phyloP scores from a whole-genome alignment of 2,113 vertebrate species.

The Carlito syrichta region DNA sequence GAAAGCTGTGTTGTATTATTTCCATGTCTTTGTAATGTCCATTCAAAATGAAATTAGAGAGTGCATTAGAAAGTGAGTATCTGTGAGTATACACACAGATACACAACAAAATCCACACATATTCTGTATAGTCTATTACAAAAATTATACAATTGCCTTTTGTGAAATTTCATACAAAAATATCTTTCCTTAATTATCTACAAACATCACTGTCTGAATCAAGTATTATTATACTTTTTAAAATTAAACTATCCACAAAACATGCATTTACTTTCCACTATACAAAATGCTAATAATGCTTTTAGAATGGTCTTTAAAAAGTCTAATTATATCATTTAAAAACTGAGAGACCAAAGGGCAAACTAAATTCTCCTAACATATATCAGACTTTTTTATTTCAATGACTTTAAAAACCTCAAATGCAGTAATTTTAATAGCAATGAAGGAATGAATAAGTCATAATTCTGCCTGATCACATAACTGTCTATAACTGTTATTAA shows the following conservation, averaged over 20 bases:
- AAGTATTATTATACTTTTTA: conserved; percentile 88
- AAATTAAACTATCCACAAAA: conserved; percentile 90
- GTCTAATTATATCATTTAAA: conserved; percentile 97
- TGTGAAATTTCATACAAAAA: conserved; percentile 81
- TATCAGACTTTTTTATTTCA: conserved; percentile 93
- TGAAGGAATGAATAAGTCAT: conserved; percentile 91
- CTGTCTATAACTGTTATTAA: conserved; percentile 93
- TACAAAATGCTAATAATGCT: conserved; percentile 93
- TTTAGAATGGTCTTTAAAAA: conserved; percentile 97
- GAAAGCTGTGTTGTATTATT: conserved; percentile 76
- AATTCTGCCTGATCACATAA: conserved; percentile 92
- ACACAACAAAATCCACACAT: conserved; percentile 52
- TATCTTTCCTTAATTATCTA: conserved; percentile 86
- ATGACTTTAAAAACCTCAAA: conserved; percentile 91
- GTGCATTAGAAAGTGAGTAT: conserved; percentile 55
- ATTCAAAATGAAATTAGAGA: conserved; percentile 67
- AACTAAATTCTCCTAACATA: conserved; percentile 95
- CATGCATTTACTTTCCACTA: conserved; percentile 89
- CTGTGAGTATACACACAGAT: conserved; percentile 72
- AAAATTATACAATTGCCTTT: conserved; percentile 79
- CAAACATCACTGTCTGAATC: conserved; percentile 87
- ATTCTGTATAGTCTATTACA: conserved; percentile 64
- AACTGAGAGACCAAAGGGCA: conserved; percentile 93
- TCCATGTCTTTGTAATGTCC: conserved; percentile 53
- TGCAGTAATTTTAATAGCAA: conserved; percentile 92